Percentiles rank a stretch among this genome's conserved stretches.
Evolutionary conservation across 2,113 vertebrate genomes (phyloP).

Genomic region (Ceyx cyanopectus): DNA sequence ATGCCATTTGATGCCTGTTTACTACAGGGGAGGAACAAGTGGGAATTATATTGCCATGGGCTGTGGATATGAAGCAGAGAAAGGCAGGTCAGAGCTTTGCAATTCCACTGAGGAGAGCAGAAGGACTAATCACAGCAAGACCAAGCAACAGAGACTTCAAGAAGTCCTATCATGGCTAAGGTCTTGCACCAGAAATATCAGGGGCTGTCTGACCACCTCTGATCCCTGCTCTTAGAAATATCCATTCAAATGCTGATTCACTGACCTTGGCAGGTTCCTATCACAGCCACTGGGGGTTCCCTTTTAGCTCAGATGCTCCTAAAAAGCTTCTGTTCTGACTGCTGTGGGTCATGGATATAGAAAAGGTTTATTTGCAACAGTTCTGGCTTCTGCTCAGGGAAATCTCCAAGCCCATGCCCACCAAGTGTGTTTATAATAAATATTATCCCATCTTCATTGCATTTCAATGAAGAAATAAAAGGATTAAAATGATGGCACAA

Average conservation of each 20-base stretch:
- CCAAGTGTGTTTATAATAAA: neutral
- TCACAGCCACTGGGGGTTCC: neutral
- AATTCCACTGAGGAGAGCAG: neutral
- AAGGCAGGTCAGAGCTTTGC: neutral
- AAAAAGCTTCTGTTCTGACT: neutral
- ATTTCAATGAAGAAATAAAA: neutral
- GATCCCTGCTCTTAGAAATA: neutral
- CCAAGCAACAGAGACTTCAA: neutral
- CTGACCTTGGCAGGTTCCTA: neutral
- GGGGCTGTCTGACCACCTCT: neutral
- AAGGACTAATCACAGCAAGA: neutral
- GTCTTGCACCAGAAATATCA: neutral
- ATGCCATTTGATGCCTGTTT: neutral
- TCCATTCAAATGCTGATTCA: neutral
- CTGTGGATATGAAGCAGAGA: neutral
- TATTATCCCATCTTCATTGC: neutral
- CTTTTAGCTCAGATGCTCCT: neutral
- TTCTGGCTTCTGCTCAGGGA: neutral
- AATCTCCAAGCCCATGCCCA: neutral
- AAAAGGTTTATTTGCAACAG: neutral
- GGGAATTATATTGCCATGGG: neutral
- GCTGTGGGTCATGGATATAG: neutral
- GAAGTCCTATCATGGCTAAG: neutral
- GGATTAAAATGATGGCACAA: neutral
- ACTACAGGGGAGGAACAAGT: neutral